phyloP scores from a whole-genome alignment of 2,797 vertebrate genomes.

The Urosaurus nigricauda region DNA sequence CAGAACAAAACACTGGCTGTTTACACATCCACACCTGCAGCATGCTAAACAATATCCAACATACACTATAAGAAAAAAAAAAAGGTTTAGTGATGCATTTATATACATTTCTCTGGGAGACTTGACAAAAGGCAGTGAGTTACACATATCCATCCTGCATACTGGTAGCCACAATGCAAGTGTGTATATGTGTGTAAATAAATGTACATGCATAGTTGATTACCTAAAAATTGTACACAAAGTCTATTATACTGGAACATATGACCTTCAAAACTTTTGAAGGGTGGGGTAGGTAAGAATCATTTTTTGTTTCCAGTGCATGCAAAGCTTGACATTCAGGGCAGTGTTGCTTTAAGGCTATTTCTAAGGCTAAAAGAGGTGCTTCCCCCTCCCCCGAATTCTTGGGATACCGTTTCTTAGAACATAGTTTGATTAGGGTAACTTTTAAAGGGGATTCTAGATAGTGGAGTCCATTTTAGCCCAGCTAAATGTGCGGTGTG shows the following conservation, averaged over 20 bases:
- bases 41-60: slow-evolving; percentile 74
- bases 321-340: slow-evolving; percentile 72
- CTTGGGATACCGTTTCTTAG: slow-evolving; percentile 56
- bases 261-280: slow-evolving; percentile 66
- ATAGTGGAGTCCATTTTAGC: slow-evolving; percentile 33
- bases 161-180: slow-evolving; percentile 59
- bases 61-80: slow-evolving; percentile 59
- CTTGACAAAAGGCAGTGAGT: slow-evolving; percentile 69
- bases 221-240: slow-evolving; percentile 47
- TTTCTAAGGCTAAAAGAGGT: slow-evolving; percentile 73
- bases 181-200: slow-evolving; percentile 32
- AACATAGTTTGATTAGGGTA: slow-evolving; percentile 37
- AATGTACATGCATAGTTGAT: slow-evolving; percentile 71
- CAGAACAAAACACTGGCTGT: slow-evolving; percentile 69
- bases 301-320: slow-evolving; percentile 42
- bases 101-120: slow-evolving; percentile 74
- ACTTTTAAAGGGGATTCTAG: slow-evolving; percentile 62
- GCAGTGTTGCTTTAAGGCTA: slow-evolving; percentile 78
- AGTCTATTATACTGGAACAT: slow-evolving; percentile 59
- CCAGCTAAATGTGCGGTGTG: slow-evolving; percentile 40
- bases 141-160: slow-evolving; percentile 76
- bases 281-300: slow-evolving; percentile 52
- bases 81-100: slow-evolving; percentile 71
- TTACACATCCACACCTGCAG: slow-evolving; percentile 69
- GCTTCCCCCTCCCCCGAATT: slow-evolving; percentile 36